Evolutionary conservation across 2,888 invertebrate species (phyloP), one percentile per base, ranked within the genome.

Genomic region (Drosophila eohydei): DNA sequence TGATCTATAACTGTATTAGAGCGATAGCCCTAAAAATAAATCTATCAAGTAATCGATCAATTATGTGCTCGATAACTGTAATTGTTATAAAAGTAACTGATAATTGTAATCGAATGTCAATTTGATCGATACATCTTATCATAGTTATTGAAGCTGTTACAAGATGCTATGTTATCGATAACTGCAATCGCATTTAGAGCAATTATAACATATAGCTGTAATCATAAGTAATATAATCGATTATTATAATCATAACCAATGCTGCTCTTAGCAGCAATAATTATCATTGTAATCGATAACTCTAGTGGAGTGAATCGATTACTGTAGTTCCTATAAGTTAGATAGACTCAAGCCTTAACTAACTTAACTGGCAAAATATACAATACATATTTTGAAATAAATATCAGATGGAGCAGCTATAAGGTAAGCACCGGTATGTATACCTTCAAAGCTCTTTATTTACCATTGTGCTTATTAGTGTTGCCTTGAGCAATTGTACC

Each of bases 401-500:
- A 48, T 30, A n/a, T 30, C n/a, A 48, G 2, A 48, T 48, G 11
- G 28, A 28, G 46, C 28, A 5, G 12, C 12, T 9, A 30, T 11
- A 6, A 6, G 30, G 32, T 3, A 9, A 32, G 32, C 11, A n/a
- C 14, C 8, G 26, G 51, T 14, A 4, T 34, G 7, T 11, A 7
- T 16, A 21, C 12, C 50, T 50, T 34, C 21, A 38, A 64, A 32
- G 28, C 34, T 50, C 5, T 34, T 26, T 44, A n/a, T 32, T 50
- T 28, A 41, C 51, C 63, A 32, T 50, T 28, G 4, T 58, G 28
- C 54, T 28, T 44, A 11, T 46, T 56, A 43, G 48, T 44, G 28
- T 28, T 34, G 32, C 8, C 26, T 63, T 63, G 54, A 59, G 55
- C 52, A 46, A 58, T 70, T 57, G 68, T 68, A 14, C 4, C 28